phyloP scores from a whole-genome alignment of 2,113 vertebrate species.

The Zeus faber region DNA sequence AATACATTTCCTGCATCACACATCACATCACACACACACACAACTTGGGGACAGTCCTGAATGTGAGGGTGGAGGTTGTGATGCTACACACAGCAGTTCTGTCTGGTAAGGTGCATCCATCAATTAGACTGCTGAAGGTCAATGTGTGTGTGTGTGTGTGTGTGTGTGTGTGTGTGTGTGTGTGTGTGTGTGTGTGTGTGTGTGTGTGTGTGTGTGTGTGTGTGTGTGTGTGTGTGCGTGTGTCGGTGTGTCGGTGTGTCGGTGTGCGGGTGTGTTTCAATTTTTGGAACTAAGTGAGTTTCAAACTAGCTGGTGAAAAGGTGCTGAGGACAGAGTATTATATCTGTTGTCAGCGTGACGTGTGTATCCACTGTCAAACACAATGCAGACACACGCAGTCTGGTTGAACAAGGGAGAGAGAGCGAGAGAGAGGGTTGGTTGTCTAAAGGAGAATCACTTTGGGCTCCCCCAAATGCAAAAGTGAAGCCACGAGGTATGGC shows the following conservation, averaged over 20 bases:
- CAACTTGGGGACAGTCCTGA: constrained; percentile 24
- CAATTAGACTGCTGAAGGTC: constrained; percentile 42
- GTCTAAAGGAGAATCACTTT: too few species aligned
- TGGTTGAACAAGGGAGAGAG: neutral
- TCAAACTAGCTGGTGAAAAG: constrained; percentile 21
- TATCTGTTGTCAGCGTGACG: constrained; percentile 33
- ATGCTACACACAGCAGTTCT: constrained; percentile 49
- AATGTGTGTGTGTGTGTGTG: constrained; percentile 9
- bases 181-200: constrained; percentile 12
- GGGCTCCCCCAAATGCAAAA: too few species aligned
- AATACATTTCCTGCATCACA: too few species aligned
- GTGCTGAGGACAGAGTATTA: constrained; percentile 26
- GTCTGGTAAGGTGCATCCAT: constrained; percentile 48
- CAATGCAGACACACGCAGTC: neutral
- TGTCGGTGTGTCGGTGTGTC: constrained; percentile 18
- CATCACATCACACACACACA: too few species aligned
- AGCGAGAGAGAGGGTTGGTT: constrained; percentile 3
- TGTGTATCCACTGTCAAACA: constrained; percentile 28
- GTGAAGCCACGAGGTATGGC: too few species aligned
- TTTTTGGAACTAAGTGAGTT: constrained; percentile 42
- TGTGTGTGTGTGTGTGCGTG: neutral
- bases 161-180: constrained; percentile 18
- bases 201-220: neutral
- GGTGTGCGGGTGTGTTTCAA: constrained; percentile 7
- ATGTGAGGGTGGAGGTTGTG: constrained; percentile 50